Evolutionary conservation across 2,888 invertebrate species (phyloP).

Genomic region (Caenorhabditis sp.): DNA sequence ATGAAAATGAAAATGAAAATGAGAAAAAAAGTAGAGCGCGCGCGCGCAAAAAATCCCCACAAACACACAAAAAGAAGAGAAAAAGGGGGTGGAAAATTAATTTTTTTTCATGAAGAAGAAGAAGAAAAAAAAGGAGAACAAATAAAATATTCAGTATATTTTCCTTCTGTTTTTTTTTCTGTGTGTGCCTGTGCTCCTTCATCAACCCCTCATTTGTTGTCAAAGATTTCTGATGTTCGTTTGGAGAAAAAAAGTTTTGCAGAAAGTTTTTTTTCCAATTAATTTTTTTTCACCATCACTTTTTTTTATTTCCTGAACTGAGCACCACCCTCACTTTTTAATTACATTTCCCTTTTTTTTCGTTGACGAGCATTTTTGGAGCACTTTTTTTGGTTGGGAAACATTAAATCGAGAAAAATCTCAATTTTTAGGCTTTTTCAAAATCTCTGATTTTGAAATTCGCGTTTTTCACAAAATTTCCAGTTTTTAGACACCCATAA

Average conservation of each 20-base stretch:
- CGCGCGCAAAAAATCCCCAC: too few species aligned
- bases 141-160: constrained; percentile 9
- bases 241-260: not conserved
- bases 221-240: too few species aligned
- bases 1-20: too few species aligned
- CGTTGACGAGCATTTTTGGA: constrained; percentile 3
- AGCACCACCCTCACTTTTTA: constrained; percentile 35
- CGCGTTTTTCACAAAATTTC: too few species aligned
- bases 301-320: constrained; percentile 14
- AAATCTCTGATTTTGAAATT: too few species aligned
- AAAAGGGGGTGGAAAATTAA: not conserved
- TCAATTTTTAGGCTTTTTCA: too few species aligned
- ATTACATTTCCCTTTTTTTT: constrained; percentile 25
- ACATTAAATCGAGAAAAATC: too few species aligned
- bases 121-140: constrained; percentile 14
- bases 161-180: constrained; percentile 12
- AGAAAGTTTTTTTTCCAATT: not conserved
- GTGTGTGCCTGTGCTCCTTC: constrained; percentile 11
- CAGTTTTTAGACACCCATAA: too few species aligned
- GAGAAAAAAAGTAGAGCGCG: too few species aligned
- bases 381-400: too few species aligned
- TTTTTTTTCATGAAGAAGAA: too few species aligned
- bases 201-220: too few species aligned
- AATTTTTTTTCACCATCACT: not conserved
- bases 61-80: constrained; percentile 2